Percentiles rank a stretch among this genome's conserved stretches.
Evolutionary conservation across 2,797 vertebrate species (phyloP).

Genomic region (Acanthurus tractus): DNA sequence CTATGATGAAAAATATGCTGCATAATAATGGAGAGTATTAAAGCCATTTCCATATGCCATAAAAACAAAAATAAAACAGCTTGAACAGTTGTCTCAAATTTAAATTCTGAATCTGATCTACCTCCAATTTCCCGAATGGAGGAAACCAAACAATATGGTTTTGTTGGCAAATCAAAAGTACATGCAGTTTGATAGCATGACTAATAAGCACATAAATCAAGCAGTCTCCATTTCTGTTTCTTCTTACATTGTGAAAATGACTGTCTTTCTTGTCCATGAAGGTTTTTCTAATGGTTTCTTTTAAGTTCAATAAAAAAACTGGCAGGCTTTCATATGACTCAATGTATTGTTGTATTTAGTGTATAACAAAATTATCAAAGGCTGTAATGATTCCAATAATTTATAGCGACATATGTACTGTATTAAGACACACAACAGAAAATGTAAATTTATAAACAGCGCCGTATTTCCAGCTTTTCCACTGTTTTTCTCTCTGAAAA

Average conservation of each 20-base stretch:
- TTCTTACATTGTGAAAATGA: background rate
- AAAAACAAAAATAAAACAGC: constrained; percentile 13
- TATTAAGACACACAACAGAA: background rate
- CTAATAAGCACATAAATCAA: constrained; percentile 7
- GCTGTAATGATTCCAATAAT: background rate
- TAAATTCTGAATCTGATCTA: constrained; percentile 17
- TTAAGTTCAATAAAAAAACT: constrained; percentile 3
- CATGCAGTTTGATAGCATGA: constrained; percentile 23
- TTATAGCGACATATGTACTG: background rate
- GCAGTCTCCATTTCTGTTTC: background rate
- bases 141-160: constrained; percentile 22
- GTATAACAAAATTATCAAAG: background rate
- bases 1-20: background rate
- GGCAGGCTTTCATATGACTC: background rate
- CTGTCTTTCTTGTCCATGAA: background rate
- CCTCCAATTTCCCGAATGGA: constrained; percentile 7
- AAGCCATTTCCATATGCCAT: constrained; percentile 12
- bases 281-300: background rate
- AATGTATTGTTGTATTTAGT: background rate
- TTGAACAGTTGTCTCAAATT: constrained; percentile 17
- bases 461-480: background rate
- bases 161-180: constrained; percentile 32
- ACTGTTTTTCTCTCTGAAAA: background rate
- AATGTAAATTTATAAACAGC: background rate
- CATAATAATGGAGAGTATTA: background rate